These are phyloP conservation scores for Dolichomitus sp. DNA, from an alignment of 2,888 invertebrate genomes.

Conservation along the genomic window DNA sequence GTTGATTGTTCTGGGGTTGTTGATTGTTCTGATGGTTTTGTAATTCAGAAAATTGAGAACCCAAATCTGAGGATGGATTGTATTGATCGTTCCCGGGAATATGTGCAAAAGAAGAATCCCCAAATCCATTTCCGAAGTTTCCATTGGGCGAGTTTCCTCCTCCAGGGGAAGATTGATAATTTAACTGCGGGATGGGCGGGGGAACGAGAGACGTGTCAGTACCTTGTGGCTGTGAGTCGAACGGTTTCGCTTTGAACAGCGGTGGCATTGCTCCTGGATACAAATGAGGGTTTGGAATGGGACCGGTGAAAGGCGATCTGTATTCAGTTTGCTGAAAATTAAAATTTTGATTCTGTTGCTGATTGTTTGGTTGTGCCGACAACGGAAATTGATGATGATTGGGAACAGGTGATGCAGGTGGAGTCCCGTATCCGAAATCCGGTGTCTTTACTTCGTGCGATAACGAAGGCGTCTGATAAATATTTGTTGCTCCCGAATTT, in stretches of 20 bases:
- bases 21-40: slow-evolving; percentile 49
- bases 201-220: slow-evolving; percentile 47
- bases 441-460: slow-evolving; percentile 74
- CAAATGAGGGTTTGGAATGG: slow-evolving; percentile 90
- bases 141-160: slow-evolving; percentile 2
- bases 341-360: slow-evolving; percentile 55
- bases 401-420: slow-evolving; percentile 41
- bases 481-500: slow-evolving; percentile 35
- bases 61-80: slow-evolving; percentile 21
- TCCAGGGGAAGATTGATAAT: slow-evolving; percentile 32
- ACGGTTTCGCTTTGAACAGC: slow-evolving; percentile 87
- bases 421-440: slow-evolving; percentile 71
- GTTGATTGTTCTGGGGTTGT: slow-evolving; percentile 49
- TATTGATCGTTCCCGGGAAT: slow-evolving; percentile 2
- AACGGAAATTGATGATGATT: slow-evolving; percentile 40
- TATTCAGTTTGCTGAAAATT: slow-evolving; percentile 55
- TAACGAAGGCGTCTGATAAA: slow-evolving; percentile 59
- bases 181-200: slow-evolving; percentile 23
- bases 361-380: slow-evolving; percentile 24
- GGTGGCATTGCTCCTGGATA: slow-evolving; percentile 89
- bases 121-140: slow-evolving; percentile 8
- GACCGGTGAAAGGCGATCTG: slow-evolving; percentile 79
- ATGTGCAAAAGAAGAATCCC: slow-evolving; percentile 7
- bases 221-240: slow-evolving; percentile 53
- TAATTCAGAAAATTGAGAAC: slow-evolving; percentile 11